Base-by-base conservation (phyloP, 2,888 invertebrate species). In the Lymantria monacha region DNA sequence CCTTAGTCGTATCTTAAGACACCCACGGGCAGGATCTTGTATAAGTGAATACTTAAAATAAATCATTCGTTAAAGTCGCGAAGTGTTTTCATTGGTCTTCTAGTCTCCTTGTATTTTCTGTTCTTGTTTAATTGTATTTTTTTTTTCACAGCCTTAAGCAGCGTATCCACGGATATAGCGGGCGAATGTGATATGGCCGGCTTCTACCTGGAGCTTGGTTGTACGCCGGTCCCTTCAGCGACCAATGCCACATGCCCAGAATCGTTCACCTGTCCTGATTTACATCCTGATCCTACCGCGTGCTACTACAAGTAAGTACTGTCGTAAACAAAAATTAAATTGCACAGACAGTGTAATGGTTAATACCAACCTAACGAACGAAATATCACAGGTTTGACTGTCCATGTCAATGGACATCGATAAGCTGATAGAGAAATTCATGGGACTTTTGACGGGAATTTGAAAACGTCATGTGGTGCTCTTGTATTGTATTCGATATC, bases 181-280 rank as follows among this genome's bases (percentile, higher is more conserved):
- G 86, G 83, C 0, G 85, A 87, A 48, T 89, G 89, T 46, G 74
- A 80, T 61, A 73, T 89, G 79, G 86, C 76, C 0, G 76, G 77
- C 1, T 90, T 87, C 67, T 91, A 91, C 63, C 49, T 70, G 30
- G 90, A 91, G 70, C 73, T 91, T 49, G 86, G 88, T 43, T 91
- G 90, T 57, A 72, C 76, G 0, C 74, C 86, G 0, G 59, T 75
- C 0, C 66, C 45, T 75, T 52, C 57, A 1, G 66, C 59, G 0
- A 77, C 79, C 53, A 69, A 70, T n/a, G 70, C 12, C 11, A 14
- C 51, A n/a, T 91, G 90, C 42, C 87, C 90, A 0, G 75, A 77
- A 1, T 74, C 80, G 9, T 91, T 85, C 70, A 71, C 63, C 30
- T 90, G 90, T 37, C 87, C 87, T 0, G 82, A 87, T 30, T 62